These are phyloP conservation scores for Aeoliscus strigatus DNA, from an alignment of 2,797 vertebrate species.

Conservation along the genomic window DNA sequence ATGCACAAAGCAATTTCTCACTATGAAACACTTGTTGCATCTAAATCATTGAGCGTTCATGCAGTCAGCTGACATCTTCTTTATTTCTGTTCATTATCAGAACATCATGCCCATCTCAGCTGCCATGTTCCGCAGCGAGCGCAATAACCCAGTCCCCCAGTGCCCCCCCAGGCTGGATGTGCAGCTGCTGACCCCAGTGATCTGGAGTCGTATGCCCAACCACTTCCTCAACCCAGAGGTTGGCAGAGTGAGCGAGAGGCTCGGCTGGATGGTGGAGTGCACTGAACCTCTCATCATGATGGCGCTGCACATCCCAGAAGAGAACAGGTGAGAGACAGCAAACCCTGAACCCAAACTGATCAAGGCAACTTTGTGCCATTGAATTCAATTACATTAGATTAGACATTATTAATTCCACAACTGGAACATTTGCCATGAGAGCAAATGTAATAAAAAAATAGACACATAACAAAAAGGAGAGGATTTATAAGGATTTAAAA, in stretches of 20 bases:
- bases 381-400: too few relatives aligned
- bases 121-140: slow-evolving; percentile 92
- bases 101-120: slow-evolving; percentile 98
- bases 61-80: too few relatives aligned
- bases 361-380: too few relatives aligned
- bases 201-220: slow-evolving; percentile 94
- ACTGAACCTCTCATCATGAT: slow-evolving; percentile 88
- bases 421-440: too few relatives aligned
- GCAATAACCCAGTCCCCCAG: slow-evolving; percentile 88
- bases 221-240: slow-evolving; percentile 82
- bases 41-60: too few relatives aligned
- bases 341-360: too few relatives aligned
- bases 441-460: too few relatives aligned
- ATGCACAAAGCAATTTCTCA: too few relatives aligned
- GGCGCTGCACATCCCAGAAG: slow-evolving; percentile 92
- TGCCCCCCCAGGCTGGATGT: slow-evolving; percentile 85
- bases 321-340: slow-evolving; percentile 88
- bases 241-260: slow-evolving; percentile 75
- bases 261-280: slow-evolving; percentile 89
- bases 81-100: slow-evolving; percentile 52
- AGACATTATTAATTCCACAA: too few relatives aligned
- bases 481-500: too few relatives aligned
- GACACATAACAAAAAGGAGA: too few relatives aligned
- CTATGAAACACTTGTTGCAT: too few relatives aligned
- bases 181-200: slow-evolving; percentile 85